These are phyloP conservation scores for Hyaena hyaena DNA, from an alignment of 2,113 vertebrate genomes.

Conservation along the genomic window DNA sequence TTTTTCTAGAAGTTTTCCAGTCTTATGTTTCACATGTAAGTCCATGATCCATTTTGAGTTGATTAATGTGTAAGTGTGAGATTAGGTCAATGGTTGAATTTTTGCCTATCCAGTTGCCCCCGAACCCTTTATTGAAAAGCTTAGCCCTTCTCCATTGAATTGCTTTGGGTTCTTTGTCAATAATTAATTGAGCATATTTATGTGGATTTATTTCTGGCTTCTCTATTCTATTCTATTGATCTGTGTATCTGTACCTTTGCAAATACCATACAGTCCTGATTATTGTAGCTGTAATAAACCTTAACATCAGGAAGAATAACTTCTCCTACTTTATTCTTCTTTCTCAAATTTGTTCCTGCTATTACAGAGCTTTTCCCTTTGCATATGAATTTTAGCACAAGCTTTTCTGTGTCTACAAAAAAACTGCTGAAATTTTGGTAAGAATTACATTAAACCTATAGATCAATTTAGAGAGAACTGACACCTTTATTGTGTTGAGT, in stretches of 20 bases:
- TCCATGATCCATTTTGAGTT: background rate
- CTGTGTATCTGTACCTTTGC: background rate
- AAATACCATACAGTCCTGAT: background rate
- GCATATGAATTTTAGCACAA: constrained; percentile 32
- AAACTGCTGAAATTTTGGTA: constrained; percentile 33
- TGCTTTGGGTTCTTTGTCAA: background rate
- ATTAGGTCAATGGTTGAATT: background rate
- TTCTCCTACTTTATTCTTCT: constrained; percentile 29
- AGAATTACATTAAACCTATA: constrained; percentile 44
- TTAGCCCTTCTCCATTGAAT: background rate
- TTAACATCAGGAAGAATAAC: constrained; percentile 23
- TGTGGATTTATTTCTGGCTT: constrained; percentile 13
- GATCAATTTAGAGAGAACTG: background rate
- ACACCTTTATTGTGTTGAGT: background rate
- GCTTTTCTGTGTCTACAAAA: background rate
- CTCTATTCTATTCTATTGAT: background rate
- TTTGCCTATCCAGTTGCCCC: background rate
- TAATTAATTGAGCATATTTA: background rate
- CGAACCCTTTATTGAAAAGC: background rate
- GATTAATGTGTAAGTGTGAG: background rate
- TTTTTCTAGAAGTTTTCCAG: constrained; percentile 29
- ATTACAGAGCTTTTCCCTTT: background rate
- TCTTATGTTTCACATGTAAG: constrained; percentile 22
- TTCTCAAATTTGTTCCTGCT: background rate
- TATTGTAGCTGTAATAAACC: background rate